phyloP scores from a whole-genome alignment of 1,140 invertebrate genomes.

The Macrobrachium nipponense region DNA sequence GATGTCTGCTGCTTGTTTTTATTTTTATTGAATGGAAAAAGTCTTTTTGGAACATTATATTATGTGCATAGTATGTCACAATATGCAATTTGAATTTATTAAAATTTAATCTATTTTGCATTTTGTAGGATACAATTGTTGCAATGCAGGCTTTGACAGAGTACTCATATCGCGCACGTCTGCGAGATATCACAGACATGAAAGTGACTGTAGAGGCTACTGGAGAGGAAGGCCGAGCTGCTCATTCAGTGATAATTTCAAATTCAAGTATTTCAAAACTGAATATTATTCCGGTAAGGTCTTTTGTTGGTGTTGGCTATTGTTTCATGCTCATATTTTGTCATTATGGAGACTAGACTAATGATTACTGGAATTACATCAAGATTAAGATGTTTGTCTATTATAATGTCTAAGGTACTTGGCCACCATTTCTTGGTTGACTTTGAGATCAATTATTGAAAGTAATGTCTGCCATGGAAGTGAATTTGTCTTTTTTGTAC shows the following conservation, averaged over 20 bases:
- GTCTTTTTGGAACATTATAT: not conserved
- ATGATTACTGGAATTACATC: no score
- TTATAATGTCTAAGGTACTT: no score
- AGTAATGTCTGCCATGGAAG: not conserved
- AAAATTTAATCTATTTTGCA: not conserved
- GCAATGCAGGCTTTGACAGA: constrained; percentile 75
- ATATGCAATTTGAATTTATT: not conserved
- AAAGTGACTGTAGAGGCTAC: constrained; percentile 66
- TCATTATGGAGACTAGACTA: no score
- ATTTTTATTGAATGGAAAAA: not conserved
- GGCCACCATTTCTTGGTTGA: no score
- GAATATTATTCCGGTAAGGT: constrained; percentile 54
- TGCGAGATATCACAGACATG: constrained; percentile 74
- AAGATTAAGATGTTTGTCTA: no score
- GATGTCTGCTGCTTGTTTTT: not conserved
- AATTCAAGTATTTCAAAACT: constrained; percentile 48
- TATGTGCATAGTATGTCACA: not conserved
- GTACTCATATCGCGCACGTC: constrained; percentile 73
- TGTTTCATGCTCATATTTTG: not conserved
- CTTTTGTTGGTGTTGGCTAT: not conserved
- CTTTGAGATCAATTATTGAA: no score
- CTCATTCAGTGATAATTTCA: constrained; percentile 24
- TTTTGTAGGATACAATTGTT: constrained; percentile 71
- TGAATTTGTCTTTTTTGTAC: not conserved
- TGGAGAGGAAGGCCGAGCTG: constrained; percentile 46